Conservation (phyloP, 2,797 vertebrate genomes). For the Chromobotia macracanthus region DNA sequence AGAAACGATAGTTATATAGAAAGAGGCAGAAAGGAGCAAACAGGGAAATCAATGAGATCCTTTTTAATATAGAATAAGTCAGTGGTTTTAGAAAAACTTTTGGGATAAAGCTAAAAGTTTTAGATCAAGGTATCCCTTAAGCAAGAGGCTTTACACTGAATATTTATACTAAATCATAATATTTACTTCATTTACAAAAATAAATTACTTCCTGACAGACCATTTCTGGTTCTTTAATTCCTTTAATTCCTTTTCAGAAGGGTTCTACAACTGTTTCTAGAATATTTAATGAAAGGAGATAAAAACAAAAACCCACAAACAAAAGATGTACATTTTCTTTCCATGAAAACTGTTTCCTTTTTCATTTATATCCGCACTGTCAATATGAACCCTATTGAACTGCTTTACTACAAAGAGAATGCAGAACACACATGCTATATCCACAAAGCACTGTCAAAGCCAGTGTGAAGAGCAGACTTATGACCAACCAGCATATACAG, state of each 20-base stretch:
- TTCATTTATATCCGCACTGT: conserved; percentile 23
- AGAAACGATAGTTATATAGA: background rate
- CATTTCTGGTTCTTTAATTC: too few species aligned
- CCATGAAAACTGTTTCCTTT: background rate
- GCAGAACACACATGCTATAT: conserved; percentile 30
- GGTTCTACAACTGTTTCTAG: background rate
- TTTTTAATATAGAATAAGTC: background rate
- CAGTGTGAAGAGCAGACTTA: conserved; percentile 12
- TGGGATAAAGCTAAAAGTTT: too few species aligned
- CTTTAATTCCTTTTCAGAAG: too few species aligned
- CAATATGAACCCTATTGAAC: background rate
- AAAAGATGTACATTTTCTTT: background rate
- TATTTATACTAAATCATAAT: too few species aligned
- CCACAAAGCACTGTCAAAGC: conserved; percentile 12
- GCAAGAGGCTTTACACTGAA: too few species aligned
- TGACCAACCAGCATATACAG: conserved; percentile 14
- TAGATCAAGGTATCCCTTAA: too few species aligned
- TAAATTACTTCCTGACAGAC: too few species aligned
- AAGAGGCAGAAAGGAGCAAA: background rate
- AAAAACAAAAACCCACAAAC: background rate
- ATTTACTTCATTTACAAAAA: too few species aligned
- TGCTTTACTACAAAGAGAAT: conserved; percentile 42
- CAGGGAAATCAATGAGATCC: background rate
- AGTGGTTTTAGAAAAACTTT: too few species aligned
- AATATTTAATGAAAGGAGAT: background rate